Base-by-base conservation (phyloP, 2,888 invertebrate species). In the Nomada hirtipes region DNA sequence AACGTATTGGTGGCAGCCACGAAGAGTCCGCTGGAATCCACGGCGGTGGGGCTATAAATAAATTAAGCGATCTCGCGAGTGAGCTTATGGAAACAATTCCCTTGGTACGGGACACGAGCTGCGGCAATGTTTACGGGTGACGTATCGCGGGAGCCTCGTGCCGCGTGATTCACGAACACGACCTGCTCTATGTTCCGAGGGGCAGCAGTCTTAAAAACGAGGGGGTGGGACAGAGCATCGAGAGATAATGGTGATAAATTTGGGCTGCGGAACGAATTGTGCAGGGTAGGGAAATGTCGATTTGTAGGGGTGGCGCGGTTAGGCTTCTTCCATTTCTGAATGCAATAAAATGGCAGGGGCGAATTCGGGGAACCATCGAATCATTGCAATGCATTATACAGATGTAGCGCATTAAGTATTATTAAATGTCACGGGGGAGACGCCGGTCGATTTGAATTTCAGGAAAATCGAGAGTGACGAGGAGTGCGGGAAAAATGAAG, bases 31-130 rank as follows among this genome's bases (percentile, higher is more conserved):
- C 29, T 1, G 44, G 44, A 73, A 20, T 44, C 44, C 53, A 7
- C 11, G 13, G 63, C n/a, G 29, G 73, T 7, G 4, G 13, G 65
- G 57, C 64, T 29, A 55, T 74, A 72, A 84, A 82, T 77, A 84
- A 82, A 79, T 85, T 67, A 82, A 53, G 57, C 60, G 70, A 71
- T 79, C 61, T 79, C 72, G 55, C 69, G 69, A 68, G 63, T 20
- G 47, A 74, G 61, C 70, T 79, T 73, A 53, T 67, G 53, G 67
- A 74, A 84, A 84, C 65, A 64, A 74, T 76, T 71, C n/a, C 53
- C 23, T 36, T n/a, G 68, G 52, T 57, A 55, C 67, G 69, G 52
- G 26, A 23, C n/a, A 10, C 44, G 15, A 7, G 50, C 18, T n/a
- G 42, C 64, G 13, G 59, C 47, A 70, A 76, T 70, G 64, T 76